These are phyloP conservation scores for Erynnis tages DNA, from an alignment of 2,888 invertebrate species.

Conservation along the genomic window DNA sequence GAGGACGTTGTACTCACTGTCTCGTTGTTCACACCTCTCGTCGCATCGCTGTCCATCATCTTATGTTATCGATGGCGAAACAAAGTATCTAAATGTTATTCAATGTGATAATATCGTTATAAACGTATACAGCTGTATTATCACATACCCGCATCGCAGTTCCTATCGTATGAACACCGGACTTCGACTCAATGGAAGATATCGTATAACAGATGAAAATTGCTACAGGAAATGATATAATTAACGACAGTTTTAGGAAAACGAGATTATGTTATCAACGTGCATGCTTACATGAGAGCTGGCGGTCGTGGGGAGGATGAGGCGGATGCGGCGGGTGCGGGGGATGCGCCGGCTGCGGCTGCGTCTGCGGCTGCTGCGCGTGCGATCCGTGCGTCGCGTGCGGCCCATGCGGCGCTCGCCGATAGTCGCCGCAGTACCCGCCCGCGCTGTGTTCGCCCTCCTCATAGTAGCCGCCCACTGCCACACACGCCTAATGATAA, in stretches of 20 bases:
- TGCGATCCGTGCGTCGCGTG: constrained; percentile 45
- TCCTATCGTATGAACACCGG: no score
- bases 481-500: constrained; percentile 68
- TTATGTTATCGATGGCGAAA: no score
- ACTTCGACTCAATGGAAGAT: no score
- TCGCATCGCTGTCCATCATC: neutral
- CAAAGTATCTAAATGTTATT: no score
- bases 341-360: constrained; percentile 33
- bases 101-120: no score
- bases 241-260: no score
- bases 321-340: constrained; percentile 32
- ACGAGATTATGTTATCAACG: neutral
- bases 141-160: no score
- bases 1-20: constrained; percentile 15
- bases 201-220: no score
- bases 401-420: constrained; percentile 49
- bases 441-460: constrained; percentile 58
- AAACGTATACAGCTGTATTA: no score
- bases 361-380: constrained; percentile 34
- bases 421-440: constrained; percentile 67
- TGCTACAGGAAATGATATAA: neutral
- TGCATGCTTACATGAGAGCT: constrained; percentile 61
- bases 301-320: constrained; percentile 50
- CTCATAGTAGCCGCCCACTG: constrained; percentile 79
- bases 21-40: constrained; percentile 2